Evolutionary conservation across 92 coral and sea anemone genomes (phyloP), one percentile per base, ranked within the genome.

Genomic region (Parazoanthus atlanticus): DNA sequence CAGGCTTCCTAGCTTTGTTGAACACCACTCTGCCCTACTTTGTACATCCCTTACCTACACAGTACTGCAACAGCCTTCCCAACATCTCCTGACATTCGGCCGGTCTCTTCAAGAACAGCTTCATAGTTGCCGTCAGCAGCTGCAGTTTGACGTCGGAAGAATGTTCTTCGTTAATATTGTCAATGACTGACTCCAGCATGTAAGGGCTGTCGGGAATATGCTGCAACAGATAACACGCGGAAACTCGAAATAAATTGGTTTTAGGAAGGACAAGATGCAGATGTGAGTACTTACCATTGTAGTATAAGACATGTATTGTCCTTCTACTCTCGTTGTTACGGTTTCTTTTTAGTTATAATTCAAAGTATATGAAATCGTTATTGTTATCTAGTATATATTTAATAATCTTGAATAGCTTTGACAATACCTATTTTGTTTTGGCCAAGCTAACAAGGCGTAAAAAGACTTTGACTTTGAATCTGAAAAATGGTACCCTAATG

Each of bases 31-130:
- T 21, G 43, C 3, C 28, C 43, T 15, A 82, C n/a, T 19, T 3
- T 9, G 47, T 21, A 16, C 36, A 2, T 8, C 9, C 3, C 94
- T 88, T 26, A 96, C 98, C 98, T 8, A 97, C 94, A 82, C 98
- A 95, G 89, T 94, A 85, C 71, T 95, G 94, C n/a, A 97, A 86
- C 13, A 97, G 88, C 75, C 94, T 89, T 19, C 99, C 99, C 79
- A 97, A 88, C 91, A 93, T 94, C 30, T 85, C 96, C 77, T 97
- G 99, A 69, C 99, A 97, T 46, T 97, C 99, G 30, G 99, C 96
- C n/a, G 99, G 99, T 75, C 91, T 96, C 90, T 95, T 97, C 75
- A 97, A 97, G 84, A 97, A 95, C 89, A 97, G 89, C 80, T 97
- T 97, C 97, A 93, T 93, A 32, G 93, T 89, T 8, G 98, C 99